Base-by-base conservation (phyloP, 2,888 invertebrate genomes). In the Bhutanitis thaidina region DNA sequence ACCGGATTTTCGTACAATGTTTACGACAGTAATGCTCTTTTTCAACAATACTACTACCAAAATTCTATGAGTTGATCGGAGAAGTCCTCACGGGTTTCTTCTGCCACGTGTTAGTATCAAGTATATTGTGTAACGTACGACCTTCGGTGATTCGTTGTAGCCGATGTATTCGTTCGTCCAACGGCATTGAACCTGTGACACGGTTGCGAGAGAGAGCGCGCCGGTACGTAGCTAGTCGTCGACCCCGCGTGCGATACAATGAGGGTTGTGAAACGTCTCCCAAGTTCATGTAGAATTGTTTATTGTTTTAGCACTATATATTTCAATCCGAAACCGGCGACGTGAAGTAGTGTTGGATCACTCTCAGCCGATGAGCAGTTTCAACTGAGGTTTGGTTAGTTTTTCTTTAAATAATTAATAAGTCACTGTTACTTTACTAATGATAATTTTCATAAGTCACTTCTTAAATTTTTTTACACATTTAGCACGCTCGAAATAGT, bases 111-210 rank as follows among this genome's bases (percentile, higher is more conserved):
- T 20, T 20, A 20, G 20, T 20, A 20, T 20, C 3, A 20, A 27
- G 8, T 8, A 4, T 8, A 27, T 27, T 27, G 27, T 27, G 27
- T 27, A 43, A 40, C 27, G 3, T 2, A 49, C n/a, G 48, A 49
- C 48, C 48, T 43, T 49, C 16, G 35, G 16, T 43, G 30, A 29
- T 34, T 41, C 15, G 20, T 41, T 10, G 29, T 15, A 14, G 29
- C 7, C 16, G 46, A 38, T 46, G 30, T 43, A 38, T 34, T 4
- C n/a, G 34, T 34, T 12, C 34, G 20, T 43, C 37, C 38, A 7
- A n/a, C 44, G 39, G 34, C 49, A 50, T 50, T 50, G 49, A 50
- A 50, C 49, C 49, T 43, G 49, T 44, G 49, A 34, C 49, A 20
- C 39, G 25, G 38, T 50, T 50, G 39, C 49, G 37, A 43, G 39